phyloP scores from a whole-genome alignment of 64 coral and sea anemone species.

The Acropora yongei region DNA sequence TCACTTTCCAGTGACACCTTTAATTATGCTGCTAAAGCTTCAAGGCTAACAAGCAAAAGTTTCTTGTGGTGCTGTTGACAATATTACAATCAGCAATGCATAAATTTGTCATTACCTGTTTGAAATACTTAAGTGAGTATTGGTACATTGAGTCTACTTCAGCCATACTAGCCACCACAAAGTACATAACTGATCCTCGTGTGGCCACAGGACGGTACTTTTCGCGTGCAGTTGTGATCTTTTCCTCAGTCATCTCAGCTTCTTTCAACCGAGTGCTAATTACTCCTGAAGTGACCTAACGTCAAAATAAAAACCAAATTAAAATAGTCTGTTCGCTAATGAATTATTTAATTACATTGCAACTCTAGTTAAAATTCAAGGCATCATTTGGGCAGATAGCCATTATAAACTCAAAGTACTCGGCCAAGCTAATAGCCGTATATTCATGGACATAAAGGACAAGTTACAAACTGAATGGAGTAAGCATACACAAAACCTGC shows the following conservation, averaged over 20 bases:
- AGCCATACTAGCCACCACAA: conserved; percentile 96
- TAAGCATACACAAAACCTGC: too few relatives aligned
- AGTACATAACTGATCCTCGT: conserved; percentile 98
- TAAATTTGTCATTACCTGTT: conserved; percentile 65
- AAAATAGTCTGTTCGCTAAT: not conserved
- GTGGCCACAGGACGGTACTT: conserved; percentile 98
- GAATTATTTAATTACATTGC: too few relatives aligned
- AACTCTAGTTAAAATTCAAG: too few relatives aligned
- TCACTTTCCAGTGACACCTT: not conserved
- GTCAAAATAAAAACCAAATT: not conserved
- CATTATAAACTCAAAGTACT: too few relatives aligned
- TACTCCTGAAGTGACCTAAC: conserved; percentile 94
- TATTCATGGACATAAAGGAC: too few relatives aligned
- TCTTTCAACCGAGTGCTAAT: conserved; percentile 95
- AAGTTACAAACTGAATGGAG: too few relatives aligned
- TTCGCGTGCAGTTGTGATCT: conserved; percentile 88
- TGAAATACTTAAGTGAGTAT: conserved; percentile 96
- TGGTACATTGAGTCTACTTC: conserved; percentile 98
- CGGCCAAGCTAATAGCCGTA: too few relatives aligned
- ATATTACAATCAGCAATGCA: not conserved
- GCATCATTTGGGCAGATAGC: too few relatives aligned
- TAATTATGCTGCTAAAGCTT: too few relatives aligned
- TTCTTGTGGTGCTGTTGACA: not conserved
- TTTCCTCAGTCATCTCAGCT: conserved; percentile 96
- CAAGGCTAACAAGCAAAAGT: too few relatives aligned